Conservation (phyloP, 92 coral and sea anemone species). For the Umimayanthus chanpuru region DNA sequence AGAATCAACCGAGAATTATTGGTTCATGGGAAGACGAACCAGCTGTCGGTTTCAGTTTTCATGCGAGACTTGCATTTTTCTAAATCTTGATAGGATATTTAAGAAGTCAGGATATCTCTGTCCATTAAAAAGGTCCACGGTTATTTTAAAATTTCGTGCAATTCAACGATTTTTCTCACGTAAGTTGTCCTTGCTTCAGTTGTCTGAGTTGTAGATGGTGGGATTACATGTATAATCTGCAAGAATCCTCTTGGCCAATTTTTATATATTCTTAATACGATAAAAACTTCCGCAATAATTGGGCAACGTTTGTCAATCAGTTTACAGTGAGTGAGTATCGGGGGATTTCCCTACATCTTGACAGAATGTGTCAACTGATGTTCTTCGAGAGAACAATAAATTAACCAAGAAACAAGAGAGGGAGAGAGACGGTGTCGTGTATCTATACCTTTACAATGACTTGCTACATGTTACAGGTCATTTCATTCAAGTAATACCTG, state of each 20-base stretch:
- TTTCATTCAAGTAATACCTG: too few species aligned
- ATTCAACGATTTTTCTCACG: too few species aligned
- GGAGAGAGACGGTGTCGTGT: neutral
- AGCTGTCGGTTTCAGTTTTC: neutral
- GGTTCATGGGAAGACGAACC: neutral
- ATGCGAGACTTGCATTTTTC: neutral
- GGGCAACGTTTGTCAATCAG: neutral
- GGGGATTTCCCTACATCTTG: neutral
- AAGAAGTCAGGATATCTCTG: neutral
- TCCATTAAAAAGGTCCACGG: neutral
- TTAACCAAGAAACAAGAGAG: neutral
- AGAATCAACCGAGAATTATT: neutral
- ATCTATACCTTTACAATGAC: too few species aligned
- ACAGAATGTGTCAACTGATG: neutral
- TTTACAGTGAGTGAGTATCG: too few species aligned
- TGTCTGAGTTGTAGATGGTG: neutral
- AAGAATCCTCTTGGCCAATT: neutral
- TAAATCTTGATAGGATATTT: too few species aligned
- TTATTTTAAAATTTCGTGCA: too few species aligned
- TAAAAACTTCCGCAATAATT: conserved; percentile 13
- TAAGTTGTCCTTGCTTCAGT: neutral
- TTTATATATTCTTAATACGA: neutral
- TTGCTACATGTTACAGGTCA: too few species aligned
- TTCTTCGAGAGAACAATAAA: neutral
- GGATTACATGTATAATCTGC: neutral